Evolutionary conservation across 2,113 vertebrate species (phyloP).

Genomic region (Bufo bufo): DNA sequence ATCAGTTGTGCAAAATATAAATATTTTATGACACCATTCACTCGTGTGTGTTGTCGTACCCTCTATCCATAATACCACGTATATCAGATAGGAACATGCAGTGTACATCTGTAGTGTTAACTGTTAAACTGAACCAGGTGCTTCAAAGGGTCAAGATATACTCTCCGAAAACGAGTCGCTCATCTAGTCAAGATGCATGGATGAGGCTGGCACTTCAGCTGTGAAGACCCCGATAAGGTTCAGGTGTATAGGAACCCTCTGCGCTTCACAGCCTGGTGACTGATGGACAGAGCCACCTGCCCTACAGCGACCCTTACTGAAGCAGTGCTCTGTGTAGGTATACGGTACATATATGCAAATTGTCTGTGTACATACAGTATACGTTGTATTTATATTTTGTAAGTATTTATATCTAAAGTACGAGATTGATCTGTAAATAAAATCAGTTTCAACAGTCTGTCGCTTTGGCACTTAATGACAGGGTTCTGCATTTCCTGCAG

Average conservation of each 20-base stretch:
- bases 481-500: too few species aligned
- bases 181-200: background rate
- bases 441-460: background rate
- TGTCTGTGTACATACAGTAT: conserved; percentile 28
- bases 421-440: conserved; percentile 31
- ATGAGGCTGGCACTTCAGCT: background rate
- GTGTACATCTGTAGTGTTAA: background rate
- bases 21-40: conserved; percentile 50
- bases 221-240: background rate
- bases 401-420: conserved; percentile 46
- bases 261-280: background rate
- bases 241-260: background rate
- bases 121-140: background rate
- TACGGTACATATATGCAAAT: conserved; percentile 5
- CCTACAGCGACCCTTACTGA: background rate
- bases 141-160: background rate
- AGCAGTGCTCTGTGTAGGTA: conserved; percentile 12
- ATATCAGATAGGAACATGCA: background rate
- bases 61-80: background rate
- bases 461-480: background rate
- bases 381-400: conserved; percentile 54
- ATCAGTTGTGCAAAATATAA: conserved; percentile 63
- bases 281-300: background rate
- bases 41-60: background rate
- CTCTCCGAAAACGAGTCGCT: background rate